Conservation (phyloP, 1,140 invertebrate genomes). For the Tetramorium alpestre region DNA sequence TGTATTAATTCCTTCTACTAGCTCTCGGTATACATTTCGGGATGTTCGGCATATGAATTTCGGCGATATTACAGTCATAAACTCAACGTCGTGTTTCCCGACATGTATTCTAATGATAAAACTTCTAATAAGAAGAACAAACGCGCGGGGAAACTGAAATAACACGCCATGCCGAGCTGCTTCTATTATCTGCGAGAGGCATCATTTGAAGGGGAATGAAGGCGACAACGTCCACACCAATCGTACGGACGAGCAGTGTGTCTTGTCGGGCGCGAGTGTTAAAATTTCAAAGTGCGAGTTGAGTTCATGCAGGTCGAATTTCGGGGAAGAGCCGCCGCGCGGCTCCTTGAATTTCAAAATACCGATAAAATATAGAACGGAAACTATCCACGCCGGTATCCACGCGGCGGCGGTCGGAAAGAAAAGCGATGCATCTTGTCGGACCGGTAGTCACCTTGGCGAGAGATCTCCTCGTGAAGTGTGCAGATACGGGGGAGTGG, state of each 20-base stretch:
- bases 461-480: constrained; percentile 71
- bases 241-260: not conserved
- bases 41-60: constrained; percentile 10
- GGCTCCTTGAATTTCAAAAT: constrained; percentile 55
- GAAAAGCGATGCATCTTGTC: constrained; percentile 69
- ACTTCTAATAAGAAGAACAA: not conserved
- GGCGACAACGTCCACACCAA: not conserved
- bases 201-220: not conserved
- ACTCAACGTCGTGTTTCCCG: not conserved
- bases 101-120: constrained; percentile 11
- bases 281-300: constrained; percentile 39
- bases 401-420: not conserved
- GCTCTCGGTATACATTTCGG: constrained; percentile 20
- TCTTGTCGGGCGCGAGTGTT: constrained; percentile 28
- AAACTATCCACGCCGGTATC: constrained; percentile 31
- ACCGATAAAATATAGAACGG: constrained; percentile 57
- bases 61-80: constrained; percentile 33
- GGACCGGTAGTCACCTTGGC: constrained; percentile 64
- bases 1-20: constrained; percentile 35
- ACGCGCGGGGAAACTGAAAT: not conserved
- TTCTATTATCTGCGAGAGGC: not conserved
- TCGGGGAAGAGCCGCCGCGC: constrained; percentile 23
- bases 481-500: constrained; percentile 71
- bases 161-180: not conserved
- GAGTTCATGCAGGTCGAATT: constrained; percentile 37